A percentile compares a stretch with the other conserved stretches of the same genome.
These are phyloP conservation scores for Dynastes grantii DNA, from an alignment of 2,888 invertebrate genomes.

Conservation along the genomic window DNA sequence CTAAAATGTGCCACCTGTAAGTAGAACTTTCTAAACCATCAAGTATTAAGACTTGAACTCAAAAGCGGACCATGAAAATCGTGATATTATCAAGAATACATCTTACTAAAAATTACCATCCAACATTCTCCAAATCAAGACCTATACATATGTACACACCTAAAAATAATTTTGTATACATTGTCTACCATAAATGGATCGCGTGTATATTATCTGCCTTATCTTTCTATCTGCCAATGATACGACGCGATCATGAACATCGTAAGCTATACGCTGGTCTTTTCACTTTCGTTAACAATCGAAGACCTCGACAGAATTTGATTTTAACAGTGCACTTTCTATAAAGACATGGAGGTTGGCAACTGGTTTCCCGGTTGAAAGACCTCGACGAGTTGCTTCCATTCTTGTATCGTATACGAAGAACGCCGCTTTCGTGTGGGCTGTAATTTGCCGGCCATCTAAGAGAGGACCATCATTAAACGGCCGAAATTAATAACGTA, in stretches of 20 bases:
- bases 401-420: conserved; percentile 10
- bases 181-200: neutral
- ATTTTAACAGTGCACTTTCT: conserved; percentile 31
- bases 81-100: too few relatives aligned
- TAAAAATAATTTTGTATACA: conserved; percentile 3
- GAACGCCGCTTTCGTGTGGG: neutral
- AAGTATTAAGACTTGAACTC: too few relatives aligned
- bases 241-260: neutral
- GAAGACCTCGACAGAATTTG: conserved; percentile 1
- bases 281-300: conserved; percentile 20
- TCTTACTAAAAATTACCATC: too few relatives aligned
- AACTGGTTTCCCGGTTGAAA: conserved; percentile 41
- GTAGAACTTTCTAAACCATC: too few relatives aligned
- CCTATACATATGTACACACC: neutral
- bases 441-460: conserved; percentile 16
- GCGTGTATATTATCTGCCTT: conserved; percentile 1
- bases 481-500: conserved; percentile 5
- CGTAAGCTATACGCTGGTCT: neutral
- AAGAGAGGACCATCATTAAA: neutral
- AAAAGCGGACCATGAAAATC: too few relatives aligned
- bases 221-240: conserved; percentile 5
- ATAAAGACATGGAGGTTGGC: neutral
- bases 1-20: too few relatives aligned
- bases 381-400: conserved; percentile 30
- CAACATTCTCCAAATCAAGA: neutral